A percentile compares a stretch with the other conserved stretches of the same genome.
These are phyloP conservation scores for Thunnus albacares DNA, from an alignment of 2,797 vertebrate genomes.

Conservation along the genomic window DNA sequence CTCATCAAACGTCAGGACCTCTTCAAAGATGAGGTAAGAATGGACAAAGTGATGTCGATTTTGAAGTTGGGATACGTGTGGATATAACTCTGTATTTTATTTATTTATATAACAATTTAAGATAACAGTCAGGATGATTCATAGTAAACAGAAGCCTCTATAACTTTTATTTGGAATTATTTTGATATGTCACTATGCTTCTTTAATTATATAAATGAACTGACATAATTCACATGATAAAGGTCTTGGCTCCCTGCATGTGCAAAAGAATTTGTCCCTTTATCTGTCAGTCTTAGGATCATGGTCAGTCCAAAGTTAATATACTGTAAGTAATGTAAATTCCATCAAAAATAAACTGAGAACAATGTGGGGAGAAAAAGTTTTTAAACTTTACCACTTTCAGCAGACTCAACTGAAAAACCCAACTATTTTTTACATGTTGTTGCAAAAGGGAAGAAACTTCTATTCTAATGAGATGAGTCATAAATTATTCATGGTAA, in stretches of 20 bases:
- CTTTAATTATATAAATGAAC: no score
- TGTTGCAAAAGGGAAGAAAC: not conserved
- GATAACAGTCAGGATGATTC: not conserved
- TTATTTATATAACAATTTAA: not conserved
- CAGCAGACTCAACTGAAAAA: no score
- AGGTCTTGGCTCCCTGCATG: no score
- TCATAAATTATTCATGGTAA: not conserved
- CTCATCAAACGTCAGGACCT: constrained; percentile 99
- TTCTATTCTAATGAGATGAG: not conserved
- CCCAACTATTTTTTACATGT: not conserved
- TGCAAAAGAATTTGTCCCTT: not conserved
- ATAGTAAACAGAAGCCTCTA: not conserved
- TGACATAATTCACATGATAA: not conserved
- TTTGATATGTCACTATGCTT: not conserved
- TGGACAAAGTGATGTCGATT: not conserved
- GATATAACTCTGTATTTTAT: not conserved
- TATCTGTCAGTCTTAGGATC: not conserved
- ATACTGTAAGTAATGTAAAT: no score
- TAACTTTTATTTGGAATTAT: not conserved
- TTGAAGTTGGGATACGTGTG: not conserved
- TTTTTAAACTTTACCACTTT: not conserved
- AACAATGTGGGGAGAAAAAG: no score
- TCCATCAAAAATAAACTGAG: not conserved
- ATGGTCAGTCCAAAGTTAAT: not conserved
- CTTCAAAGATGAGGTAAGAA: constrained; percentile 96